These are phyloP conservation scores for Peribatodes rhomboidaria DNA, from an alignment of 2,888 invertebrate genomes.

Conservation along the genomic window DNA sequence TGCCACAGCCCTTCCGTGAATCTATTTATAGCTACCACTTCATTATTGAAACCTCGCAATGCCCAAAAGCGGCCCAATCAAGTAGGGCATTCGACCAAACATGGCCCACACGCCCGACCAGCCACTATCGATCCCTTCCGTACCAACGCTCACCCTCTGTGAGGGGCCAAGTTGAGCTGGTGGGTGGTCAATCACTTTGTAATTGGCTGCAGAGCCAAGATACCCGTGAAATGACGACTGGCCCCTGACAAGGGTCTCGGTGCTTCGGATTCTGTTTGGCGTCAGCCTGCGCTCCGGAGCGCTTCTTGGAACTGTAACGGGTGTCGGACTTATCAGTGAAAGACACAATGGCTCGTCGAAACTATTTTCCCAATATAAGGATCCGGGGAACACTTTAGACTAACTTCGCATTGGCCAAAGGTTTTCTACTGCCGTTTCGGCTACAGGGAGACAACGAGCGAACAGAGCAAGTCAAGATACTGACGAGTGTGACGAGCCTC, in stretches of 20 bases:
- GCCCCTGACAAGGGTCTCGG: slow-evolving; percentile 76
- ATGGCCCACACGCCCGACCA: slow-evolving; percentile 64
- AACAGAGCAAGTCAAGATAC: no score
- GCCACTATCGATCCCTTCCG: slow-evolving; percentile 52
- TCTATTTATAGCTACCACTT: slow-evolving; percentile 60
- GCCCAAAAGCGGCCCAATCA: slow-evolving; percentile 73
- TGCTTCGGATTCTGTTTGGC: slow-evolving; percentile 70
- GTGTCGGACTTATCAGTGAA: slow-evolving; percentile 30
- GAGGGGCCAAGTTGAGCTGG: slow-evolving; percentile 54
- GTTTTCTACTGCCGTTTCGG: no score
- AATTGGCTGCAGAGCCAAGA: slow-evolving; percentile 80
- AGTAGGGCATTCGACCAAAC: slow-evolving; percentile 77
- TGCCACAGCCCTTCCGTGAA: slow-evolving; percentile 15
- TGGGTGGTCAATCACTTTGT: slow-evolving; percentile 78
- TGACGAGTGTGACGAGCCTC: no score
- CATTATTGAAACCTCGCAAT: slow-evolving; percentile 73
- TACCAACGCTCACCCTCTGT: slow-evolving; percentile 41
- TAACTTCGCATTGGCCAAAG: no score
- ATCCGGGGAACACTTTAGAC: no score
- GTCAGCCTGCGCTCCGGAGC: slow-evolving; percentile 21
- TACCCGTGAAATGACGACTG: slow-evolving; percentile 83
- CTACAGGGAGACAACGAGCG: no score
- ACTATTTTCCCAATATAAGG: background rate
- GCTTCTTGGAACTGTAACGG: slow-evolving; percentile 6
- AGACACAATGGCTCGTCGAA: background rate